phyloP scores from a whole-genome alignment of 2,113 vertebrate species.

The Cepphus grylle region DNA sequence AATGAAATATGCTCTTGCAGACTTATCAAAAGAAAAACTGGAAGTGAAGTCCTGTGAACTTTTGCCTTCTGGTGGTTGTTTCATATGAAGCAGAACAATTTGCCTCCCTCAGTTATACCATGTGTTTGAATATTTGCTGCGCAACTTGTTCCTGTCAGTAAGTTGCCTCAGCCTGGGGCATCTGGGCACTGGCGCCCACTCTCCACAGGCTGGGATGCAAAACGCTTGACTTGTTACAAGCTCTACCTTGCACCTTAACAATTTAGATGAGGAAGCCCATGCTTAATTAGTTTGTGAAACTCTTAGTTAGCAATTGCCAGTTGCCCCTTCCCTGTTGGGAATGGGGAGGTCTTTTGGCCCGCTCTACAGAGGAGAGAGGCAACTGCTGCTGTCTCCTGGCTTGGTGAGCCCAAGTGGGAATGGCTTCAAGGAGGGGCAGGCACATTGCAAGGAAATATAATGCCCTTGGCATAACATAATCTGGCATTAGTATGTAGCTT shows the following conservation, averaged over 20 bases:
- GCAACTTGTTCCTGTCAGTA: not conserved
- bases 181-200: not conserved
- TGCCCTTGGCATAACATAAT: not conserved
- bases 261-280: not conserved
- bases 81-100: constrained; percentile 22
- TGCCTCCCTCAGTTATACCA: not conserved
- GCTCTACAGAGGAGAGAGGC: not conserved
- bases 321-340: not conserved
- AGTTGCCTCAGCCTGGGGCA: not conserved
- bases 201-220: not conserved
- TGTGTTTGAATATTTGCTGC: not conserved
- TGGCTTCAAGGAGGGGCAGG: not conserved
- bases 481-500: not conserved
- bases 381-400: not conserved
- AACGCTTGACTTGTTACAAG: not conserved
- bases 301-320: not conserved
- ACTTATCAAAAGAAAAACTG: constrained; percentile 10
- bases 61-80: constrained; percentile 5
- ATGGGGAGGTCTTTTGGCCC: not conserved
- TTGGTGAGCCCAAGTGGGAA: not conserved
- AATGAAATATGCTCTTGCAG: constrained; percentile 11
- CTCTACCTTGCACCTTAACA: not conserved
- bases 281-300: not conserved
- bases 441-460: not conserved
- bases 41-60: constrained; percentile 7